Evolutionary conservation across 1,140 invertebrate species (phyloP).

Genomic region (Trichonephila inaurata): DNA sequence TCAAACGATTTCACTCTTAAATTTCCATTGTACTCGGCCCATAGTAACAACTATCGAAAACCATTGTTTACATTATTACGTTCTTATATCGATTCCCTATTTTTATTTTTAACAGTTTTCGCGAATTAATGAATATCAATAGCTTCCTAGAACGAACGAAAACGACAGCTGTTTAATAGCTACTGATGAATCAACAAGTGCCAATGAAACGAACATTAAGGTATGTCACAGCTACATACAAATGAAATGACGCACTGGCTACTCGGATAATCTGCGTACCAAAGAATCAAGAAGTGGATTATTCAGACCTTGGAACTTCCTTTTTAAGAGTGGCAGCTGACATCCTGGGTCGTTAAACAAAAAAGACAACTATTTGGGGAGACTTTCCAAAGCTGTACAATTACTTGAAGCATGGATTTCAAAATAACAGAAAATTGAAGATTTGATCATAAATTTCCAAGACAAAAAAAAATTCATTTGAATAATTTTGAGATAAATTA

Average conservation of each 20-base stretch:
- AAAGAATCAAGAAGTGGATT: background rate
- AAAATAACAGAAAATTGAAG: no score
- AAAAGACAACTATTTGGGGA: background rate
- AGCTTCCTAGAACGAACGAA: background rate
- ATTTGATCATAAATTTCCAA: no score
- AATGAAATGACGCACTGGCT: background rate
- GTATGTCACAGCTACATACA: background rate
- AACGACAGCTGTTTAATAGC: background rate
- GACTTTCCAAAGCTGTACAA: background rate
- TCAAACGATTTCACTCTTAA: no score
- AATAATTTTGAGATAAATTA: no score
- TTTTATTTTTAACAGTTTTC: no score
- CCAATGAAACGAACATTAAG: background rate
- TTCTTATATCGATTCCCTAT: no score
- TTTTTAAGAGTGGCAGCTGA: slow-evolving; percentile 39
- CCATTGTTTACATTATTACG: no score
- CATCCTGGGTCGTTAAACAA: slow-evolving; percentile 3
- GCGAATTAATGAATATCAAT: no score
- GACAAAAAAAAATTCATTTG: no score
- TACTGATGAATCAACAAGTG: background rate
- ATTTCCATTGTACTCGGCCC: no score
- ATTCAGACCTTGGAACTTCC: slow-evolving; percentile 41
- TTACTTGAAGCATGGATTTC: no score
- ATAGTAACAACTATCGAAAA: no score
- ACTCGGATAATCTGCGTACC: background rate